phyloP scores from a whole-genome alignment of 2,113 vertebrate genomes.

The Phycodurus eques region DNA sequence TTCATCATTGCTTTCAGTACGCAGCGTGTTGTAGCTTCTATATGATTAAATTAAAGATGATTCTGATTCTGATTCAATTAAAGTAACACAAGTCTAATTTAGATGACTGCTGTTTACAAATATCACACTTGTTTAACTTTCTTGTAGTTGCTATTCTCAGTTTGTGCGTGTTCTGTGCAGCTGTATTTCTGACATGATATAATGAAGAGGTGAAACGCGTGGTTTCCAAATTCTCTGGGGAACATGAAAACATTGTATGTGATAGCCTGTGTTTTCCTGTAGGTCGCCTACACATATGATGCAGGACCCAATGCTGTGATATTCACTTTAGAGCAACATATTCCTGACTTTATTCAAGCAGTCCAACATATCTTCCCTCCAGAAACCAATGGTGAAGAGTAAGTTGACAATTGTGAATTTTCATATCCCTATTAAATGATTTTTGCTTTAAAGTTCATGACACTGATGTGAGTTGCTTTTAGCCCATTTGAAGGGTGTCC shows the following conservation, averaged over 20 bases:
- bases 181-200: slow-evolving; percentile 29
- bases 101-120: not conserved
- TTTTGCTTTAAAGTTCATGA: not conserved
- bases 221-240: slow-evolving; percentile 11
- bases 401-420: slow-evolving; percentile 50
- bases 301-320: slow-evolving; percentile 92
- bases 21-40: not conserved
- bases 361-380: slow-evolving; percentile 85
- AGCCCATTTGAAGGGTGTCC: not conserved
- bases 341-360: slow-evolving; percentile 82
- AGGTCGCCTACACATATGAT: slow-evolving; percentile 93
- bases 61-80: too few relatives aligned
- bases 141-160: not conserved
- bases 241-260: slow-evolving; percentile 19
- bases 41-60: not conserved
- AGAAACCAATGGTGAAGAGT: slow-evolving; percentile 78
- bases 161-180: not conserved
- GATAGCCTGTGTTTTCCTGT: slow-evolving; percentile 9
- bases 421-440: not conserved
- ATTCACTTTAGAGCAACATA: slow-evolving; percentile 77
- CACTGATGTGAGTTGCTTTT: not conserved
- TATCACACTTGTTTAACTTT: not conserved
- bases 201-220: slow-evolving; percentile 47
- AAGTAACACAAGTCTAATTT: not conserved
- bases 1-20: too few relatives aligned